phyloP scores from a whole-genome alignment of 2,797 vertebrate genomes.

The Macropus fuliginosus region DNA sequence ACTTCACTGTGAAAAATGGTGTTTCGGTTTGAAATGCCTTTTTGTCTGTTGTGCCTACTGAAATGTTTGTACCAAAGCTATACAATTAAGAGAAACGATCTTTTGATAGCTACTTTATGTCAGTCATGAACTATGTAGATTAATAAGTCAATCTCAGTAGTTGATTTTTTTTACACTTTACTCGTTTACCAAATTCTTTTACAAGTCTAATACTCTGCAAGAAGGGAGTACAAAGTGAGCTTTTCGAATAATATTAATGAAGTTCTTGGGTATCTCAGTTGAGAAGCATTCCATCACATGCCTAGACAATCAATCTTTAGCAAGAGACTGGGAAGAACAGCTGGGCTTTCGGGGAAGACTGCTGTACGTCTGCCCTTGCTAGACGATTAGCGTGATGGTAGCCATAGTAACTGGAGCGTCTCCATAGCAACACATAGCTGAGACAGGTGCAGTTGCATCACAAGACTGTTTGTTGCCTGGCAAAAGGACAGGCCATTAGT shows the following conservation, averaged over 20 bases:
- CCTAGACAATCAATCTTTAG: constrained; percentile 88
- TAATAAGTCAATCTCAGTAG: not conserved
- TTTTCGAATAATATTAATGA: constrained; percentile 67
- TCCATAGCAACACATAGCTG: constrained; percentile 92
- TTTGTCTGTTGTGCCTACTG: fast-evolving
- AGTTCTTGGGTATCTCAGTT: constrained; percentile 72
- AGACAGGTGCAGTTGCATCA: constrained; percentile 92
- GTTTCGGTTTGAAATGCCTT: not conserved
- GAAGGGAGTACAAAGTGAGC: constrained; percentile 42
- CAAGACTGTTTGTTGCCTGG: constrained; percentile 92
- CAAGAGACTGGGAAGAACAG: constrained; percentile 88
- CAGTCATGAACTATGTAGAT: not conserved
- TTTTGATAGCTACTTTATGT: not conserved
- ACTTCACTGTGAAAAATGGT: not conserved
- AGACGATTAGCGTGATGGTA: constrained; percentile 91
- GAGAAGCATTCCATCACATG: constrained; percentile 86
- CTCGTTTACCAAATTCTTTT: constrained; percentile 12
- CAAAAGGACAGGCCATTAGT: constrained; percentile 94
- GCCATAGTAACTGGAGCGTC: constrained; percentile 90
- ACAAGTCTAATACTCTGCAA: constrained; percentile 33
- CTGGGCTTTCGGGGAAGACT: constrained; percentile 86
- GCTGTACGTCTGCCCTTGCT: constrained; percentile 88
- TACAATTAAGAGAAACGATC: not conserved
- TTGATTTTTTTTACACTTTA: not conserved
- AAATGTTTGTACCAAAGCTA: not conserved